These are phyloP conservation scores for Cephus sareptanus DNA, from an alignment of 2,888 invertebrate species.

Conservation along the genomic window DNA sequence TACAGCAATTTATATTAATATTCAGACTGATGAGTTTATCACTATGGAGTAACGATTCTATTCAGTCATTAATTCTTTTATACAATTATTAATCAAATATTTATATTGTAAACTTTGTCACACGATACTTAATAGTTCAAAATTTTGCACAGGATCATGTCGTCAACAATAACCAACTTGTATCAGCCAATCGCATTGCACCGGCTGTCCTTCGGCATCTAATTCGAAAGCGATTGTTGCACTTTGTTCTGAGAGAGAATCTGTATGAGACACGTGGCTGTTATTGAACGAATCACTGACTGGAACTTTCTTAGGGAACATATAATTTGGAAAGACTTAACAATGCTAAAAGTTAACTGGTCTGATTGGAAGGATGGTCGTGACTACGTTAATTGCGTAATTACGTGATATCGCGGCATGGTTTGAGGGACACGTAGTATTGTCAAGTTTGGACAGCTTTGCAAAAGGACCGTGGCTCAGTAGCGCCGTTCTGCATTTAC, in stretches of 20 bases:
- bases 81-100: background rate
- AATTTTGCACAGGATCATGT: background rate
- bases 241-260: background rate
- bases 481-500: background rate
- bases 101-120: background rate
- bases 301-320: background rate
- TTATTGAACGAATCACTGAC: background rate
- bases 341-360: background rate
- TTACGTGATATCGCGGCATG: constrained; percentile 22
- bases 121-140: background rate
- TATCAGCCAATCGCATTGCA: constrained; percentile 41
- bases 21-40: background rate
- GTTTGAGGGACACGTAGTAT: constrained; percentile 41
- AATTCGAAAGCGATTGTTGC: constrained; percentile 5
- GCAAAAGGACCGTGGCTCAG: constrained; percentile 4
- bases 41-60: background rate
- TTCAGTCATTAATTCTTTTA: background rate
- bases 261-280: background rate
- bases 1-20: background rate
- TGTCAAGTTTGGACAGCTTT: constrained; percentile 19
- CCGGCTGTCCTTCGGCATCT: constrained; percentile 35
- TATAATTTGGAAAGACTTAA: background rate
- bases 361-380: background rate
- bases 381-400: constrained; percentile 2
- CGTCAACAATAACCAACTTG: constrained; percentile 1